Evolutionary conservation across 2,797 vertebrate species (phyloP), one percentile per base, ranked within the genome.

Genomic region (Anableps anableps): DNA sequence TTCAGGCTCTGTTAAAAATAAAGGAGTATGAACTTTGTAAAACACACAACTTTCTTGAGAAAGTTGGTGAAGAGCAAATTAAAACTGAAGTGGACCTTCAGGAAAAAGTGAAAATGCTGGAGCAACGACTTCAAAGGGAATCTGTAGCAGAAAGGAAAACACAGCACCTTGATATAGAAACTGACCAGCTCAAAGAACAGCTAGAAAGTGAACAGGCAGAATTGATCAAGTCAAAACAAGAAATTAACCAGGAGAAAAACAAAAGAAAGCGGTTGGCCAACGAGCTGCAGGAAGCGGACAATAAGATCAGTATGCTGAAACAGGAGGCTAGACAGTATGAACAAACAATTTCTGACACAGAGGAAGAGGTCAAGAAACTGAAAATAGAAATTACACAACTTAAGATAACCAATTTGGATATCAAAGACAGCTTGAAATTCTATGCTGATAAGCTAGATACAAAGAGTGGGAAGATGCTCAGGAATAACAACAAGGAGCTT

Each of bases 331-430:
- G 17, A 21, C 5, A 66, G 21, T 66, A 66, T 66, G 62, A 66
- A 66, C 17, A 66, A 21, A 66, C 62, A 66, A 66, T 66, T 66
- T 36, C 8, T 66, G 62, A 66, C 34, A 66, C 19, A 66, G 62
- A 66, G 34, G 62, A 36, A 19, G 34, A 66, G 34, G 62, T 66
- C 31, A 55, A n/a, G 5, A 51, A 26, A 7, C 13, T 45, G 8
- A 9, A 19, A 21, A 31, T 17, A 43, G 23, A 60, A 75, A 29
- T 45, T 29, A 45, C 47, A 45, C 45, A 19, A 31, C 38, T 31
- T 2, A 47, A 1, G 7, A 1, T 3, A 41, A 31, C 14, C 13
- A 41, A 66, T 66, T 9, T 66, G 17, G 62, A 66, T 11, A 17
- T 66, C 34, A 38, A 66, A 66, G 62, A 66, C 3, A 21, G 31